Percentiles rank a stretch among this genome's conserved stretches.
phyloP scores from a whole-genome alignment of 2,113 vertebrate species.

The Athene noctua region DNA sequence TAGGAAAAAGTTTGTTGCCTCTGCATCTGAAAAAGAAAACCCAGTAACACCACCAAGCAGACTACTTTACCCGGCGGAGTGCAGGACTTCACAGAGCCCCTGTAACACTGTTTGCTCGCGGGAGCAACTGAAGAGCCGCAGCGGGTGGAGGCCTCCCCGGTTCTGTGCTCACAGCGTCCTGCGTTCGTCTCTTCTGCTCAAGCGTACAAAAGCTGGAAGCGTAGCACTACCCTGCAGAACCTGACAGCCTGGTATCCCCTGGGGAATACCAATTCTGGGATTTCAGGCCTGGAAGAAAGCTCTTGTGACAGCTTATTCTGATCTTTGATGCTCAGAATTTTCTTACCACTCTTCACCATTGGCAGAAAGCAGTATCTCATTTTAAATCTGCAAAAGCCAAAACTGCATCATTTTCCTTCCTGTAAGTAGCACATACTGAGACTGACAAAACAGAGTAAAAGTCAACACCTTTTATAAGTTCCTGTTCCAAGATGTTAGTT shows the following conservation, averaged over 20 bases:
- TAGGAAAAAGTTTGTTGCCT: not conserved
- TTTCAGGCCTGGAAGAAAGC: not conserved
- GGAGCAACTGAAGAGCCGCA: not conserved
- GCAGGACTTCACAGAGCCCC: not conserved
- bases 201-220: not conserved
- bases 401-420: not conserved
- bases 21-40: not conserved
- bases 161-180: too few relatives aligned
- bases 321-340: not conserved
- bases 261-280: not conserved
- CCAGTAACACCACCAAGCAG: not conserved
- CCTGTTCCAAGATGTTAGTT: not conserved
- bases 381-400: not conserved
- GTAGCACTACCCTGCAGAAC: not conserved
- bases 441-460: not conserved
- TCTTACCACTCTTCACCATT: not conserved
- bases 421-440: not conserved
- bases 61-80: accelerated
- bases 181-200: not conserved
- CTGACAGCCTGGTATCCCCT: too few relatives aligned
- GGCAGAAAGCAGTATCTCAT: not conserved
- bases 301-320: not conserved
- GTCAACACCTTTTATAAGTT: not conserved
- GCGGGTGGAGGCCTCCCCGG: not conserved
- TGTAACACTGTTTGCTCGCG: not conserved